These are phyloP conservation scores for Campoletis raptor DNA, from an alignment of 2,888 invertebrate species.

Conservation along the genomic window DNA sequence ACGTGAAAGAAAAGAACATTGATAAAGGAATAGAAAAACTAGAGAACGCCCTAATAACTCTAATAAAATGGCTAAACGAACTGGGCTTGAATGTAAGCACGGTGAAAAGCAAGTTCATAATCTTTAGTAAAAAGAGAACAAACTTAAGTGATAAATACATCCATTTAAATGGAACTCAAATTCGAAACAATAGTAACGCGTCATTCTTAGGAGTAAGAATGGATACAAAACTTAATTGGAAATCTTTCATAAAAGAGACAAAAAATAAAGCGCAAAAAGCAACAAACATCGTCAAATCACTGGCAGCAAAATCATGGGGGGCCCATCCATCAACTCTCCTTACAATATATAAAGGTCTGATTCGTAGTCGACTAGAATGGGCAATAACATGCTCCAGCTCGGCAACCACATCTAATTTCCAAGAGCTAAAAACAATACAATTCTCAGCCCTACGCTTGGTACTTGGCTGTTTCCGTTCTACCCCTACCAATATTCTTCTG, in stretches of 20 bases:
- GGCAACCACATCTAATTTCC: background rate
- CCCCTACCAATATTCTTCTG: constrained; percentile 12
- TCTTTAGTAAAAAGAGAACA: constrained; percentile 18
- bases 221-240: constrained; percentile 42
- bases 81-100: constrained; percentile 20
- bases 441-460: background rate
- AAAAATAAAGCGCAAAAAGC: background rate
- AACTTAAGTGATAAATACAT: background rate
- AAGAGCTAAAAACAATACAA: background rate
- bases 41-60: background rate
- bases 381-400: background rate
- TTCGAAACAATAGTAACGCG: background rate
- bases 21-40: constrained; percentile 12
- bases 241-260: background rate
- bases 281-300: constrained; percentile 1
- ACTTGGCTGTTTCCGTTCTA: background rate
- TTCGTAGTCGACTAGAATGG: constrained; percentile 8
- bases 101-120: constrained; percentile 21
- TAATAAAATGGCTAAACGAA: background rate
- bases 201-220: constrained; percentile 31
- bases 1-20: background rate
- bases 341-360: constrained; percentile 38
- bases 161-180: background rate
- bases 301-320: constrained; percentile 36
- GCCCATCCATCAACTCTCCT: constrained; percentile 19